Conservation (phyloP, 2,888 invertebrate species). For the Parnassius glacialis region DNA sequence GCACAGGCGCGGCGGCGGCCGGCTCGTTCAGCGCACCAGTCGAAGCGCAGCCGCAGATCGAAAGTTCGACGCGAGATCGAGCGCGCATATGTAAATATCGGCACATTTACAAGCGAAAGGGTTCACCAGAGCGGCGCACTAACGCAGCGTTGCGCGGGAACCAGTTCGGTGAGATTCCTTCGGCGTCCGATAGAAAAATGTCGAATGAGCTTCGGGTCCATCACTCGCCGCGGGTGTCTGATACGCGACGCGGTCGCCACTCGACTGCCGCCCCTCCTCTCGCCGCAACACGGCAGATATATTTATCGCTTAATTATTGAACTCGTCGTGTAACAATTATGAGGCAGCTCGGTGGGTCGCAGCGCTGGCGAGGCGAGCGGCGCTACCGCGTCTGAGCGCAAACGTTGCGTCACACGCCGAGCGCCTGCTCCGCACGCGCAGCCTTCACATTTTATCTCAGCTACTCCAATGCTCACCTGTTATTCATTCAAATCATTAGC, state of each 20-base stretch:
- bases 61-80: conserved; percentile 78
- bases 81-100: conserved; percentile 81
- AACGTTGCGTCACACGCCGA: conserved; percentile 62
- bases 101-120: conserved; percentile 81
- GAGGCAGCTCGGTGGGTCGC: conserved; percentile 62
- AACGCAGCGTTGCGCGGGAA: conserved; percentile 80
- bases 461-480: conserved; percentile 60
- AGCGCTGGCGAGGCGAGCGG: conserved; percentile 56
- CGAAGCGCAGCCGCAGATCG: conserved; percentile 73
- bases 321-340: conserved; percentile 77
- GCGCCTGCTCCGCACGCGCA: conserved; percentile 42
- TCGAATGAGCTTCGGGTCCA: conserved; percentile 73
- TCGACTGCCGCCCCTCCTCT: conserved; percentile 76
- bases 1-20: conserved; percentile 43
- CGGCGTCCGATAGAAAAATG: conserved; percentile 83
- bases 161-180: conserved; percentile 85
- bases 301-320: conserved; percentile 80
- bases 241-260: conserved; percentile 71
- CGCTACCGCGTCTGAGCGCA: conserved; percentile 70
- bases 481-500: conserved; percentile 65
- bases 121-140: conserved; percentile 80
- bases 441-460: conserved; percentile 70
- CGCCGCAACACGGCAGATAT: conserved; percentile 65
- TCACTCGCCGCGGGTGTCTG: conserved; percentile 71
- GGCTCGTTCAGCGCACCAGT: conserved; percentile 59